Conservation (phyloP, 92 coral and sea anemone genomes). For the Bergia sp. region DNA sequence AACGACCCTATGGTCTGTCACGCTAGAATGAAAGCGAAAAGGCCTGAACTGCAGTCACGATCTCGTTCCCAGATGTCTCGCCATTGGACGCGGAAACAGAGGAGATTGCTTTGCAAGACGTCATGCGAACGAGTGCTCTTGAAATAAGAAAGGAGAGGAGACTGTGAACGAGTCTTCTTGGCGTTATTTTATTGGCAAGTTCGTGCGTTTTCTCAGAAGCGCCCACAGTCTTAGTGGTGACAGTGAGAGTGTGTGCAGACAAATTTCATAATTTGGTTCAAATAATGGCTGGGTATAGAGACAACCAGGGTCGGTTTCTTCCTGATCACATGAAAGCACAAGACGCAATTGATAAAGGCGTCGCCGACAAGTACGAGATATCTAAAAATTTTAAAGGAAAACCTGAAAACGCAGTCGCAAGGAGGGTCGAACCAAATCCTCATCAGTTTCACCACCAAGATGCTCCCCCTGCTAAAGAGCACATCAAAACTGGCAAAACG, state of each 20-base stretch:
- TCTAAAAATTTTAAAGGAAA: not conserved
- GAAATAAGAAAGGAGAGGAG: no score
- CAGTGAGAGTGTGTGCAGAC: no score
- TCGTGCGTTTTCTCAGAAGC: not conserved
- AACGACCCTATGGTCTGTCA: no score
- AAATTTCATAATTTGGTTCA: not conserved
- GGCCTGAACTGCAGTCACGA: no score
- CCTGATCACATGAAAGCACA: slow-evolving; percentile 28
- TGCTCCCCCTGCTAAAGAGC: not conserved
- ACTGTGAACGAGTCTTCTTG: no score
- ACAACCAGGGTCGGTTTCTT: not conserved
- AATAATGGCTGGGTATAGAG: slow-evolving; percentile 14
- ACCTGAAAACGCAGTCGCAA: slow-evolving; percentile 3
- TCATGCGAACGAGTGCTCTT: no score
- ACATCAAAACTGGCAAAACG: not conserved
- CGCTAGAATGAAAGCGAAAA: no score
- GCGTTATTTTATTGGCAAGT: not conserved
- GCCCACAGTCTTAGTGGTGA: not conserved
- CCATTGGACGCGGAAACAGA: no score
- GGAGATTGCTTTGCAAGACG: no score
- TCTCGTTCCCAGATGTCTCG: no score
- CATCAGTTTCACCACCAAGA: slow-evolving; percentile 1
- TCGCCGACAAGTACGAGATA: not conserved
- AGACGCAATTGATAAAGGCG: not conserved
- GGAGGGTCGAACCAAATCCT: not conserved